Percentiles rank a stretch among this genome's conserved stretches.
These are phyloP conservation scores for Catostylus mosaicus DNA, from an alignment of 30 jellyfish, hydroid and myxozoan species.

Conservation along the genomic window DNA sequence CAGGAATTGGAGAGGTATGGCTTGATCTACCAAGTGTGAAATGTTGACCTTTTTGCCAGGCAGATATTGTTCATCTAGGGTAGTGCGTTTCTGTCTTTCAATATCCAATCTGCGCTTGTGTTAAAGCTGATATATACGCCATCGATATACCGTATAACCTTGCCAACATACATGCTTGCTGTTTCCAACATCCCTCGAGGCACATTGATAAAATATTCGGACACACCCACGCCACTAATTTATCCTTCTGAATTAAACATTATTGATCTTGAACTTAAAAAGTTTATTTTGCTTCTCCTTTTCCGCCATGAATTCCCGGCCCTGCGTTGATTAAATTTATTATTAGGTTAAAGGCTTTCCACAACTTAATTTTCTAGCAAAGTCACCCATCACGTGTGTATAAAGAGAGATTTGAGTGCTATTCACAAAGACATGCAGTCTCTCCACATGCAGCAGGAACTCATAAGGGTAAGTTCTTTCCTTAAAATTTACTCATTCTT, in stretches of 20 bases:
- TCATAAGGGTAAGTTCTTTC: constrained; percentile 77
- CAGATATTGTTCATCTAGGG: too few relatives aligned
- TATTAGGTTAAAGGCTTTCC: background rate
- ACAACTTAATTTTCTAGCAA: constrained; percentile 39
- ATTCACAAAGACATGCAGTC: constrained; percentile 84
- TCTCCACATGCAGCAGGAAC: constrained; percentile 91
- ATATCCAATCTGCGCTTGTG: too few relatives aligned
- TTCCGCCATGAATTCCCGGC: constrained; percentile 7
- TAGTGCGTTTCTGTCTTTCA: too few relatives aligned
- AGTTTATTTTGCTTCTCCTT: constrained; percentile 24
- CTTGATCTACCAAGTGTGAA: too few relatives aligned
- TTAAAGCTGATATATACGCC: too few relatives aligned
- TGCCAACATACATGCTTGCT: background rate
- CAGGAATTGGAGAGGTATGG: too few relatives aligned
- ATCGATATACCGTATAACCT: too few relatives aligned
- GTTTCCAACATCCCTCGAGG: too few relatives aligned
- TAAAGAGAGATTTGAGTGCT: constrained; percentile 92
- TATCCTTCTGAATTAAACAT: background rate
- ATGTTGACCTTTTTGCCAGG: too few relatives aligned
- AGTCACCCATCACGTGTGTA: constrained; percentile 93
- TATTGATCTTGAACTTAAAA: background rate
- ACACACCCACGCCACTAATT: background rate
- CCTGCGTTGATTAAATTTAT: background rate
- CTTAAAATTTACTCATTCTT: too few relatives aligned
- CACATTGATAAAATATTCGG: too few relatives aligned